A percentile compares a stretch with the other conserved stretches of the same genome.
phyloP scores from a whole-genome alignment of 2,888 invertebrate genomes.

The Phyto melanocephala region DNA sequence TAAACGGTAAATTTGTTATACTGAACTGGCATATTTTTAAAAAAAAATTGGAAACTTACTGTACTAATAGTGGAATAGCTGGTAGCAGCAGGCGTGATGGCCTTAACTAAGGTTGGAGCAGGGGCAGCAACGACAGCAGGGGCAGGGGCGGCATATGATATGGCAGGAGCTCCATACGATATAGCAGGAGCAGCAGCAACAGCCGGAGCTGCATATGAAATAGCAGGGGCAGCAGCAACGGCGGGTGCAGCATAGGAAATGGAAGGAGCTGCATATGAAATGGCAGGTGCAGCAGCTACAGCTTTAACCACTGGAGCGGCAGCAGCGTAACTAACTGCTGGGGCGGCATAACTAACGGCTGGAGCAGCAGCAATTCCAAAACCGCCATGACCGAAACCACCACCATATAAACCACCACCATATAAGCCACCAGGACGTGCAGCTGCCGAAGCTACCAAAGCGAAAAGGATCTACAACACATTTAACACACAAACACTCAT shows the following conservation, averaged over 20 bases:
- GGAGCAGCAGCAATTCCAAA: conserved; percentile 56
- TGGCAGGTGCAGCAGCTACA: conserved; percentile 71
- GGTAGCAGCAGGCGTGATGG: conserved; percentile 75
- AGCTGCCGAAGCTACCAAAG: conserved; percentile 66
- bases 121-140: conserved; percentile 62
- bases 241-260: conserved; percentile 63
- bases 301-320: conserved; percentile 68
- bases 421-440: conserved; percentile 74
- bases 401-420: conserved; percentile 62
- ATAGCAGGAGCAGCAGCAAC: conserved; percentile 45
- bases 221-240: conserved; percentile 65
- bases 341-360: conserved; percentile 68
- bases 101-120: conserved; percentile 63
- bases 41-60: conserved; percentile 71
- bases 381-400: conserved; percentile 39
- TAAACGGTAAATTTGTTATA: neutral
- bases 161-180: conserved; percentile 47
- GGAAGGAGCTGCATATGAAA: conserved; percentile 65
- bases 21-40: neutral
- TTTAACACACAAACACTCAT: no score
- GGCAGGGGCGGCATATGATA: conserved; percentile 52
- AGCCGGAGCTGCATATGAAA: conserved; percentile 45
- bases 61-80: conserved; percentile 82
- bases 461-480: conserved; percentile 71
- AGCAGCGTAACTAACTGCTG: conserved; percentile 69